Conservation (phyloP, 2,888 invertebrate species). For the Callyntrura sp. region DNA sequence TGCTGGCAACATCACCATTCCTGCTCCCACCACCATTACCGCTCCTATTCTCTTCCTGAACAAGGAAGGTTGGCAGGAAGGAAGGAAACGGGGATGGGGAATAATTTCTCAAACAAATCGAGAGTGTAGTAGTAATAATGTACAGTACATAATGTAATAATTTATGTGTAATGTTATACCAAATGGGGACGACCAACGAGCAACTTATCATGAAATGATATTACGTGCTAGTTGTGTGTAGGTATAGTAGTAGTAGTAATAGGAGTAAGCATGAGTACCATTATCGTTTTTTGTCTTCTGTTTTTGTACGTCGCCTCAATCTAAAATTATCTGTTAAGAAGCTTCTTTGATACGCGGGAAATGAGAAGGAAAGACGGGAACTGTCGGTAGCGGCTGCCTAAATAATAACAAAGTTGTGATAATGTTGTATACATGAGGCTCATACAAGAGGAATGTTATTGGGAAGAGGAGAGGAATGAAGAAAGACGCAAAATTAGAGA, state of each 20-base stretch:
- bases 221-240: background rate
- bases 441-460: too few species aligned
- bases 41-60: background rate
- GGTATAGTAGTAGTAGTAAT: background rate
- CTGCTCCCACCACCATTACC: background rate
- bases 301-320: background rate
- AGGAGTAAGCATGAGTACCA: background rate
- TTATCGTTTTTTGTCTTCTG: background rate
- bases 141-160: background rate
- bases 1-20: slow-evolving; percentile 8
- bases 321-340: slow-evolving; percentile 30
- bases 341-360: background rate
- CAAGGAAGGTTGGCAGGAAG: slow-evolving; percentile 35
- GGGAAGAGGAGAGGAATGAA: background rate
- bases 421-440: too few species aligned
- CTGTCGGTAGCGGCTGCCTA: background rate
- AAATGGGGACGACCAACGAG: background rate
- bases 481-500: background rate
- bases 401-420: background rate
- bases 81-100: slow-evolving; percentile 34
- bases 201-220: background rate
- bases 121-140: slow-evolving; percentile 15
- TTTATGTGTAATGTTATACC: background rate
- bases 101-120: slow-evolving; percentile 43
- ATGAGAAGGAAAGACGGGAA: background rate